Conservation (phyloP, 2,888 invertebrate species). For the Elegia similella region DNA sequence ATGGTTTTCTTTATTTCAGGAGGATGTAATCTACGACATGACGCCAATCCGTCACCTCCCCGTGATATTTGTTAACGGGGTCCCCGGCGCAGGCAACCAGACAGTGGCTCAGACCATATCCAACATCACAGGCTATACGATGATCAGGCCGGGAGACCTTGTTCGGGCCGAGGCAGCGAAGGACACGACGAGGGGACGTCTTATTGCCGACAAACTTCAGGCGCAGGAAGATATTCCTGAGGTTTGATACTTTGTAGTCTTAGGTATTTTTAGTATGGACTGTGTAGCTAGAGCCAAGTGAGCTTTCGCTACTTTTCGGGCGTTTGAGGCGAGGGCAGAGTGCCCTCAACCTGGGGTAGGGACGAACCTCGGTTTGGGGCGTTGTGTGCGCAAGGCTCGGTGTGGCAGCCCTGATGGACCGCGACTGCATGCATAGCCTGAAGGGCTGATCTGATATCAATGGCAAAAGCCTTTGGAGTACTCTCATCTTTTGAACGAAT, state of each 20-base stretch:
- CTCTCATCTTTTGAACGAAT: no score
- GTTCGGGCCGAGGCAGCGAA: conserved; percentile 68
- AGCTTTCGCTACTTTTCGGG: no score
- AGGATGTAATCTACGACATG: conserved; percentile 66
- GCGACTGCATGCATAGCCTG: no score
- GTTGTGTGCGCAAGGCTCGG: no score
- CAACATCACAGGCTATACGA: conserved; percentile 67
- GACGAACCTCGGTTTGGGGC: no score
- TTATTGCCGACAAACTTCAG: conserved; percentile 70
- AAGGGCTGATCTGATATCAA: no score
- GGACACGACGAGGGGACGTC: conserved; percentile 72
- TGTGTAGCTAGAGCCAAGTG: no score
- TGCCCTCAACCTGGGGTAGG: no score
- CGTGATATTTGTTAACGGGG: conserved; percentile 76
- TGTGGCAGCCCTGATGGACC: no score
- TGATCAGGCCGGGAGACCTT: conserved; percentile 74
- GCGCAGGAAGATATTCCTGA: conserved; percentile 69
- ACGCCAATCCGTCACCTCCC: conserved; percentile 67
- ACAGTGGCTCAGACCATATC: conserved; percentile 73
- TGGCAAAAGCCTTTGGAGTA: no score
- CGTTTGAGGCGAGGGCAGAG: no score
- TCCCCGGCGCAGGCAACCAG: conserved; percentile 75
- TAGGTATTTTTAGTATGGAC: no score
- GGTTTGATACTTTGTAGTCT: conserved; percentile 37
- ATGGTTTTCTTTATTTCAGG: conserved; percentile 26